Evolutionary conservation across 2,888 invertebrate genomes (phyloP).

Genomic region (Dyspetes luteomarginatus): DNA sequence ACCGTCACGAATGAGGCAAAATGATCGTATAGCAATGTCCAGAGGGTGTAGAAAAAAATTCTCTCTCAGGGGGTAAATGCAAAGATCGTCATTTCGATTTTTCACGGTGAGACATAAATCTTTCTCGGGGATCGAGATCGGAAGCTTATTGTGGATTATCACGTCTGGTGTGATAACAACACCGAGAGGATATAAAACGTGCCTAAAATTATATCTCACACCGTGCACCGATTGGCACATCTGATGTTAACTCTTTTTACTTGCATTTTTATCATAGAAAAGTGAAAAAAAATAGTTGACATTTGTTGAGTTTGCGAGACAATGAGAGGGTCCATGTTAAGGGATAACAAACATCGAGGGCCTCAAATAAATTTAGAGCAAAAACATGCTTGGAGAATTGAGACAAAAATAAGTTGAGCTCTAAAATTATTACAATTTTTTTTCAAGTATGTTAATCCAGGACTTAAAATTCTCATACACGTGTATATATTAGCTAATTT

Average conservation of each 20-base stretch:
- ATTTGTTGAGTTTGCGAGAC: too few relatives aligned
- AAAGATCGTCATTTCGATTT: slow-evolving; percentile 60
- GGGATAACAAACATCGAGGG: too few relatives aligned
- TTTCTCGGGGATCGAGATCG: slow-evolving; percentile 50
- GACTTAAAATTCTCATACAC: too few relatives aligned
- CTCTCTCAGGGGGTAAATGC: slow-evolving; percentile 31
- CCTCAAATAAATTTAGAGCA: too few relatives aligned
- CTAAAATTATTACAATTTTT: too few relatives aligned
- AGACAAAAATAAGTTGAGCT: too few relatives aligned
- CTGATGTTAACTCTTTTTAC: slow-evolving; percentile 25
- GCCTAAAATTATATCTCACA: slow-evolving; percentile 18
- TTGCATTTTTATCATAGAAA: not conserved
- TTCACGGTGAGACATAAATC: slow-evolving; percentile 62
- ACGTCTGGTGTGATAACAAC: slow-evolving; percentile 51
- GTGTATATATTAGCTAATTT: too few relatives aligned
- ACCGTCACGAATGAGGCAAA: slow-evolving; percentile 63
- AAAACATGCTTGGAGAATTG: too few relatives aligned
- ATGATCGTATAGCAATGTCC: slow-evolving; percentile 49
- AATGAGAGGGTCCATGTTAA: too few relatives aligned
- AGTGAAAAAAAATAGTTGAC: not conserved
- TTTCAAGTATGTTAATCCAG: too few relatives aligned
- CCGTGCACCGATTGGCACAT: not conserved
- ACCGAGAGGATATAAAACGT: not conserved
- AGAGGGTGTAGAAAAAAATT: slow-evolving; percentile 36
- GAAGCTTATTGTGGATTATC: slow-evolving; percentile 52